Evolutionary conservation across 2,113 vertebrate genomes (phyloP).

Genomic region (Rhinichthys klamathensis): DNA sequence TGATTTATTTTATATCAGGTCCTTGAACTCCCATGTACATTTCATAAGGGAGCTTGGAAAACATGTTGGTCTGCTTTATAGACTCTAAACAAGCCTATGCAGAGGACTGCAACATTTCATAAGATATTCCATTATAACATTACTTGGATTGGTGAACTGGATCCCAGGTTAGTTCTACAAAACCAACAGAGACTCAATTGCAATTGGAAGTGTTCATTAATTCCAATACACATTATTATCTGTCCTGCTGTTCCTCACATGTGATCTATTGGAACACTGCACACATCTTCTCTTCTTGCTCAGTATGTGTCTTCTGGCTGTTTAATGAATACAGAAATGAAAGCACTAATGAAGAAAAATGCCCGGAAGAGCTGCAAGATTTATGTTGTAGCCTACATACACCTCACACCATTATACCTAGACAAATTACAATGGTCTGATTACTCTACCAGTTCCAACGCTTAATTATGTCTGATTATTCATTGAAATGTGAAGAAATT

Average conservation of each 20-base stretch:
- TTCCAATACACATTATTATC: neutral
- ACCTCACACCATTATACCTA: neutral
- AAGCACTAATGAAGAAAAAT: neutral
- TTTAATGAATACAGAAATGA: neutral
- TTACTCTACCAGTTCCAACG: neutral
- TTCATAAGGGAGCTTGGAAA: conserved; percentile 20
- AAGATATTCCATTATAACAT: conserved; percentile 1
- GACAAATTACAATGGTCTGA: neutral
- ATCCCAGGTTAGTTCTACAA: neutral
- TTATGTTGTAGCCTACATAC: neutral
- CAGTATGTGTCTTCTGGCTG: neutral
- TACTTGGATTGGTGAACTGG: neutral
- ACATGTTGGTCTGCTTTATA: neutral
- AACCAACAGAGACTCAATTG: conserved; percentile 3
- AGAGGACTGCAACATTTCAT: neutral
- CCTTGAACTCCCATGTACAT: conserved; percentile 11
- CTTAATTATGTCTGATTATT: neutral
- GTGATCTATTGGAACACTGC: conserved; percentile 7
- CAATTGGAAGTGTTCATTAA: conserved; percentile 27
- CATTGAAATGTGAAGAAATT: neutral
- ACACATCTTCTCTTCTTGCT: neutral
- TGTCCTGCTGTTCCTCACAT: neutral
- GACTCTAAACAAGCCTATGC: conserved; percentile 16
- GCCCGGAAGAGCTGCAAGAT: neutral
- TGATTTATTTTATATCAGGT: neutral